Evolutionary conservation across 2,797 vertebrate species (phyloP), one percentile per base, ranked within the genome.

Genomic region (Anabacerthia variegaticeps): DNA sequence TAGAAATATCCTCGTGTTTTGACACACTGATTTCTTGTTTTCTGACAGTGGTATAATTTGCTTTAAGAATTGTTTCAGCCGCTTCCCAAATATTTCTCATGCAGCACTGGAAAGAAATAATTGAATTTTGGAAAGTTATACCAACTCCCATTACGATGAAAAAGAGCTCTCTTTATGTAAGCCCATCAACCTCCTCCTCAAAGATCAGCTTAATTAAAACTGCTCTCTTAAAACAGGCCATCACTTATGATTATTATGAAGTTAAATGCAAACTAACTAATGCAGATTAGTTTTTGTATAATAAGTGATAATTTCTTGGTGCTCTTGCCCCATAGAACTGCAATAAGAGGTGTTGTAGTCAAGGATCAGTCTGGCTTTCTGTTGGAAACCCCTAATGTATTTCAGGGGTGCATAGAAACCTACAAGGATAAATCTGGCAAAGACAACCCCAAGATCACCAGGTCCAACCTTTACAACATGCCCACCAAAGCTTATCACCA

Each of bases 1-100:
- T 71, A 94, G 97, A 96, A 97, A 97, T 86, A 96, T 81, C 96
- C 95, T 87, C 22, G 2, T 97, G 96, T 98, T 97, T 96, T 97
- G 97, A 97, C 96, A 96, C 73, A 36, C 89, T 87, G 93, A 96
- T 96, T 97, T 96, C 97, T 97, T 97, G 94, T 97, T 98, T 97
- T 85, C 96, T 97, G 97, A 97, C 97, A 98, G 95, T 82, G 89
- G 74, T 97, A 86, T 97, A 97, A 97, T 98, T 97, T 98, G 95
- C 93, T 97, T 94, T 94, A 97, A 96, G 96, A 97, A 96, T 95
- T 95, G 90, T 97, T 97, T 98, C 97, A 97, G 95, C 97, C 68
- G 3, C 63, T 93, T 93, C 89, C 94, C 94, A 96, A 97, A 95
- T 94, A 94, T 95, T 97, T 97, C 92, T 96, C 77, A 75, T 51